A percentile compares a stretch with the other conserved stretches of the same genome.
Evolutionary conservation across 2,797 vertebrate genomes (phyloP).

Genomic region (Arremon aurantiirostris): DNA sequence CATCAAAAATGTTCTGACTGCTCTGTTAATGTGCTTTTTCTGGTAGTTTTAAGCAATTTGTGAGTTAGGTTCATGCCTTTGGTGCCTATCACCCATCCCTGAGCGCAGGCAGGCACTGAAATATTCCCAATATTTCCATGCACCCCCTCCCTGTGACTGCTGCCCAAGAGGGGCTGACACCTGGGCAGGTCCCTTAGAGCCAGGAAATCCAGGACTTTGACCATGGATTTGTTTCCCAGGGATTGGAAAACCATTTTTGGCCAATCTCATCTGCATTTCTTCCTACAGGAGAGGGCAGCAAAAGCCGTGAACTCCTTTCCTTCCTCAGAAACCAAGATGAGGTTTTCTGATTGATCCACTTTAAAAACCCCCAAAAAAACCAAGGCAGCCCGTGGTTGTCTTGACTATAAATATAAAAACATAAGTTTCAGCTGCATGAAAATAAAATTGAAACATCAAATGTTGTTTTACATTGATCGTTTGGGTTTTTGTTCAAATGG

Average conservation of each 20-base stretch:
- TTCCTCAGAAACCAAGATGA: not conserved
- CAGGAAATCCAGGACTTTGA: not conserved
- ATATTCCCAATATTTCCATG: not conserved
- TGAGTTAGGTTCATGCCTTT: not conserved
- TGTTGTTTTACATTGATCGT: accelerated
- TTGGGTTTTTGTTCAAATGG: not conserved
- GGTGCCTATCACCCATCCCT: accelerated
- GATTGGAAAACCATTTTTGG: not conserved
- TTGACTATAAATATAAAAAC: not conserved
- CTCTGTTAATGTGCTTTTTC: not conserved
- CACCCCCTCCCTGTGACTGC: not conserved
- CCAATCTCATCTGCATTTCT: not conserved
- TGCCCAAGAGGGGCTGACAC: not conserved
- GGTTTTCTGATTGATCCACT: not conserved
- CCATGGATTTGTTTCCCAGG: not conserved
- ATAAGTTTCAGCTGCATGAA: not conserved
- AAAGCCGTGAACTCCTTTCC: not conserved
- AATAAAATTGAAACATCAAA: not conserved
- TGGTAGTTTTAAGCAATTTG: not conserved
- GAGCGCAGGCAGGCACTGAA: not conserved
- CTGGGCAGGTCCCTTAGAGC: not conserved
- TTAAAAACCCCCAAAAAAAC: too few species aligned
- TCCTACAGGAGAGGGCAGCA: conserved; percentile 58
- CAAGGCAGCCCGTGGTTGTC: not conserved
- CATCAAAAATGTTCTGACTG: not conserved